Evolutionary conservation across 2,797 vertebrate species (phyloP).

Genomic region (Trachurus trachurus): DNA sequence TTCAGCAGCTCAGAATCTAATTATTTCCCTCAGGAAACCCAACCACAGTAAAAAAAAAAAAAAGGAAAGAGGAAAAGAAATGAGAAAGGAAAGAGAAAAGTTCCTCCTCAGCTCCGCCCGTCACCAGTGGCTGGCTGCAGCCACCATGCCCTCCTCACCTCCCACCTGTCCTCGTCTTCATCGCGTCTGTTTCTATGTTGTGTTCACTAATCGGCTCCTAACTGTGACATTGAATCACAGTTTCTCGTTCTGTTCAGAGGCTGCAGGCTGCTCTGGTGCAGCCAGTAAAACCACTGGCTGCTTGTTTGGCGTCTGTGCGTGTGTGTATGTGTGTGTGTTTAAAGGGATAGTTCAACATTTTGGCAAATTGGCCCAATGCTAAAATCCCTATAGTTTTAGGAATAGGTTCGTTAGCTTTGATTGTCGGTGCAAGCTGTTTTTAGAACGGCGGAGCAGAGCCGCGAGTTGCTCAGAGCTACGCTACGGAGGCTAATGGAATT

Average conservation of each 20-base stretch:
- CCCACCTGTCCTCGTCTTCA: slow-evolving; percentile 17
- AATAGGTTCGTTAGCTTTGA: too few relatives aligned
- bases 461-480: too few relatives aligned
- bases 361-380: too few relatives aligned
- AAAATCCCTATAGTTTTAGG: too few relatives aligned
- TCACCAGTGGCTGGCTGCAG: slow-evolving; percentile 17
- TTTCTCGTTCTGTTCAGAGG: neutral
- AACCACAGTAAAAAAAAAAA: neutral
- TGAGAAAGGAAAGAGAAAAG: slow-evolving; percentile 20
- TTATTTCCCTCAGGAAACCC: neutral
- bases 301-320: neutral
- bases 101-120: slow-evolving; percentile 16
- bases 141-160: slow-evolving; percentile 17
- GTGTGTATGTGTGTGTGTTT: neutral
- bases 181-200: slow-evolving; percentile 1
- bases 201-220: neutral
- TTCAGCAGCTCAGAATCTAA: neutral
- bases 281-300: neutral
- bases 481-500: too few relatives aligned
- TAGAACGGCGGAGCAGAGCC: too few relatives aligned
- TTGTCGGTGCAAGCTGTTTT: too few relatives aligned
- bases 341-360: too few relatives aligned
- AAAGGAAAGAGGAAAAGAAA: slow-evolving; percentile 19
- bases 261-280: neutral
- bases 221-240: neutral